Evolutionary conservation across 2,888 invertebrate genomes (phyloP), one percentile per base, ranked within the genome.

Genomic region (Lagria hirta): DNA sequence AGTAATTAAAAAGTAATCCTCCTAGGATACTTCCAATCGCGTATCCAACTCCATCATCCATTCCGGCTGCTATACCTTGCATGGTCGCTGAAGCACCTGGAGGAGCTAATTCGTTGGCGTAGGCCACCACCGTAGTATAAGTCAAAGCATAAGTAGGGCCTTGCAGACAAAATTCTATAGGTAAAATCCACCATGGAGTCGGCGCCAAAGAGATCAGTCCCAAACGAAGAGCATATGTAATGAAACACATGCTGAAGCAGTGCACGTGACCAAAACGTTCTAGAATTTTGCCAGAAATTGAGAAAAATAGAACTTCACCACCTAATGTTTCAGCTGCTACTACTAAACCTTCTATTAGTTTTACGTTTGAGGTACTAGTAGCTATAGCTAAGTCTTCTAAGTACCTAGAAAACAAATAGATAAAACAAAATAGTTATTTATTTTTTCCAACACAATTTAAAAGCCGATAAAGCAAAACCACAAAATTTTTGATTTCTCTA

Each of bases 101-200:
- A 1, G 79, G 78, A 3, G 79, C 72, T 20, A 78, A 64, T 2
- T 68, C 72, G 52, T 77, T 76, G 1, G 79, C 79, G 48, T 78
- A 80, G 0, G 78, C 78, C 10, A 90, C 89, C 48, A 91, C 87
- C 0, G 85, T 84, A 0, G 88, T 81, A 64, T 92, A 92, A 57
- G 87, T 86, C 0, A 92, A 72, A 0, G 92, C 93, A 69, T 92
- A 94, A 0, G 90, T 88, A 0, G 92, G 84, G 0, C 93, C 92
- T 68, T 89, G 89, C 76, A 88, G 81, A 35, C 88, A 68, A 0
- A 85, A 73, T 74, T 94, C 94, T 2, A 92, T 79, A 0, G 82
- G 80, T 1, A 94, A 75, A 1, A 89, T 77, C 75, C 84, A 86
- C 91, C 92, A 92, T 0, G 92, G 89, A 56, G 83, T 81, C 12